phyloP scores from a whole-genome alignment of 2,888 invertebrate species.

The Drosophila barbarae region DNA sequence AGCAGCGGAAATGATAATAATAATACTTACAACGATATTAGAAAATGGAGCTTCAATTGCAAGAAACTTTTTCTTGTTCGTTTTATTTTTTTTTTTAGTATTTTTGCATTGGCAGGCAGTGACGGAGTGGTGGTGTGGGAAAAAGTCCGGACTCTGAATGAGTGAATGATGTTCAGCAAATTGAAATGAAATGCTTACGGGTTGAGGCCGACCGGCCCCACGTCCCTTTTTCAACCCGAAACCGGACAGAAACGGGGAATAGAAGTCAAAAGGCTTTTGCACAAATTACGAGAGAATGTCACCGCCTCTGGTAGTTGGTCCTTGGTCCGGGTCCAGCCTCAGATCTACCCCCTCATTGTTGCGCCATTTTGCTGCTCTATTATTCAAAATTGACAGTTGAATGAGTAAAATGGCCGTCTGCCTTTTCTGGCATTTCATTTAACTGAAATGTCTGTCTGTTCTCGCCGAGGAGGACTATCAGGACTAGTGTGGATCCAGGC shows the following conservation, averaged over 20 bases:
- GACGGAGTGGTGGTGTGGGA: constrained; percentile 1
- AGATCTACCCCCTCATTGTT: constrained; percentile 48
- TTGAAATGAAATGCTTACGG: constrained; percentile 57
- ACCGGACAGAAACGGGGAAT: constrained; percentile 4
- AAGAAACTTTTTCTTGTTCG: constrained; percentile 19
- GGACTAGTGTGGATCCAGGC: constrained; percentile 10
- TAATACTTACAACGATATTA: constrained; percentile 65
- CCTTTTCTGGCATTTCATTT: constrained; percentile 40
- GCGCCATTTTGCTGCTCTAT: constrained; percentile 66
- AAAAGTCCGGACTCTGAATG: constrained; percentile 23
- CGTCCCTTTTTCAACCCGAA: constrained; percentile 17
- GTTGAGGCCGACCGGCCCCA: constrained; percentile 18
- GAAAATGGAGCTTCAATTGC: constrained; percentile 51
- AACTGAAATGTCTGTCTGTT: constrained; percentile 31
- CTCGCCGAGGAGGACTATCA: neutral
- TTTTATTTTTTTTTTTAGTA: neutral
- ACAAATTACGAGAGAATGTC: constrained; percentile 67
- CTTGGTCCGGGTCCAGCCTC: constrained; percentile 21
- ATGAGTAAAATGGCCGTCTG: constrained; percentile 62
- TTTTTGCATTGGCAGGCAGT: neutral
- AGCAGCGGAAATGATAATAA: constrained; percentile 60
- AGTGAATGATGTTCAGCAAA: constrained; percentile 48
- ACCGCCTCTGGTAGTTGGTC: constrained; percentile 30
- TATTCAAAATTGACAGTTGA: constrained; percentile 73
- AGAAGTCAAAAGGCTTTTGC: constrained; percentile 54